Evolutionary conservation across 2,113 vertebrate species (phyloP).

Genomic region (Myodes glareolus): DNA sequence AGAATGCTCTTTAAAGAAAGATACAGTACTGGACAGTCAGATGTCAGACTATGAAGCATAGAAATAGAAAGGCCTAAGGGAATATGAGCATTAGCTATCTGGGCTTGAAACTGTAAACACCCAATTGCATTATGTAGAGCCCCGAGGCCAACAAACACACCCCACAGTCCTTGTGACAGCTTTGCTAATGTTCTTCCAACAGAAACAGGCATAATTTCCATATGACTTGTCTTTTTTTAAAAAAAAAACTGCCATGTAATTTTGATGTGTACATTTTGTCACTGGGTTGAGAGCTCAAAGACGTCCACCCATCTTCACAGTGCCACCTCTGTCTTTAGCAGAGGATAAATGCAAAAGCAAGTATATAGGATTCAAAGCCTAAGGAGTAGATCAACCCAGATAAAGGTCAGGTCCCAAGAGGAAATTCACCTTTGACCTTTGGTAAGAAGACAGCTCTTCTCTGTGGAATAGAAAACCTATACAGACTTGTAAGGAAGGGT

Average conservation of each 20-base stretch:
- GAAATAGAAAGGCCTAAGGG: background rate
- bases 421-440: background rate
- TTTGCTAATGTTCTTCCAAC: background rate
- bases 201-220: background rate
- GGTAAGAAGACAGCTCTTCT: background rate
- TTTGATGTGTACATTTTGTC: background rate
- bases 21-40: background rate
- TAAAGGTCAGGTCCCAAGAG: background rate
- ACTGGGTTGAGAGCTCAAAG: background rate
- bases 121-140: background rate
- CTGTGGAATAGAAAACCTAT: slow-evolving; percentile 14
- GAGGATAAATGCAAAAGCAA: background rate
- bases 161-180: background rate
- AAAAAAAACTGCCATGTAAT: background rate
- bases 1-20: slow-evolving; percentile 5
- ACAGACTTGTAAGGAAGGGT: background rate
- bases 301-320: background rate
- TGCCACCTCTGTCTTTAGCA: background rate
- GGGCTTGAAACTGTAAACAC: background rate
- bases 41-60: background rate
- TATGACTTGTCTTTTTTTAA: background rate
- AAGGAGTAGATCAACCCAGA: background rate
- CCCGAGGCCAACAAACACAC: background rate
- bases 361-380: background rate
- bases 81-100: background rate